Base-by-base conservation (phyloP, 2,113 vertebrate species). In the Aptenodytes patagonicus region DNA sequence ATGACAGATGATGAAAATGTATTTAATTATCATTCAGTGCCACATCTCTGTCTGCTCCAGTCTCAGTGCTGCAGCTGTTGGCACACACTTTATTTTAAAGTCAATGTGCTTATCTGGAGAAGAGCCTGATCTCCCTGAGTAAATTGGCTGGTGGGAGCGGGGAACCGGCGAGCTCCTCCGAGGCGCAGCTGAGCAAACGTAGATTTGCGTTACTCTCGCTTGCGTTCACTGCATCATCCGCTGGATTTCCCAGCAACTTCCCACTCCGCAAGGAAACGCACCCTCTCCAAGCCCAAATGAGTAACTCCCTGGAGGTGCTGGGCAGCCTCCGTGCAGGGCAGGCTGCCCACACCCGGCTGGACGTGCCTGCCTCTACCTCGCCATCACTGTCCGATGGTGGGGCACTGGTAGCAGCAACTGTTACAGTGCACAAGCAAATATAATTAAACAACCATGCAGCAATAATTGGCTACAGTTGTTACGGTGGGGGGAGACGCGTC, bases 11-110 rank as follows among this genome's bases (percentile, higher is more conserved):
- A 97, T 96, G 97, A 94, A 97, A 97, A 97, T 92, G 98, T 98
- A 98, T 99, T 99, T 99, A 99, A 98, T 99, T 99, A 98, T 98
- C 99, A 99, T 99, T 99, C 99, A 97, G 71, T 57, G 96, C 99
- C 98, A 98, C 98, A 62, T 98, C 97, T 97, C 98, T 98, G 98
- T 97, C 98, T 98, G 98, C 98, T 98, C 97, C 40, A 94, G 98
- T 98, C 97, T 87, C 95, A 73, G 98, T 96, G 98, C 97, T 97
- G 98, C 98, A 98, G 98, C 98, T 98, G 98, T 95, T 98, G 98
- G 98, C 96, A 83, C 92, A 36, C 91, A 32, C 97, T 97, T 93
- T 96, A 93, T 94, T 96, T 97, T 97, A 93, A 98, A 98, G 99
- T 98, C 99, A 98, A 34, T 91, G 98, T 97, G 99, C 98, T 99